Conservation (phyloP, 2,888 invertebrate species). For the Epirrita christyi region DNA sequence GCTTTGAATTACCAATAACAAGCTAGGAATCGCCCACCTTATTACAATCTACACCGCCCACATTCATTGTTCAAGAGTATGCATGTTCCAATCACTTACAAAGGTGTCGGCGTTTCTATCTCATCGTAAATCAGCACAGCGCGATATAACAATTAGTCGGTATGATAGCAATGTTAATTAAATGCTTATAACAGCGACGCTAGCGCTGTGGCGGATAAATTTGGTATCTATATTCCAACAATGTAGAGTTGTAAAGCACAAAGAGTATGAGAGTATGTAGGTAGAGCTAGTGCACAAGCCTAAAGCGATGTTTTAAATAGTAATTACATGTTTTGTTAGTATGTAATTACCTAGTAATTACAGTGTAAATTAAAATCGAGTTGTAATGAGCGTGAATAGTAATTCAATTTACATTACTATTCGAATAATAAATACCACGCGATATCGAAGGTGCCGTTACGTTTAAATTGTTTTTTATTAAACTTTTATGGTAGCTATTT, state of each 20-base stretch:
- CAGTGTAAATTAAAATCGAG: slow-evolving; percentile 40
- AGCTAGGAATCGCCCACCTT: slow-evolving; percentile 37
- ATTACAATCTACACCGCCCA: slow-evolving; percentile 49
- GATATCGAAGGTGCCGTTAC: slow-evolving; percentile 34
- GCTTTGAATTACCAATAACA: slow-evolving; percentile 30
- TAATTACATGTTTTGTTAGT: slow-evolving; percentile 17
- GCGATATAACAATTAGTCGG: slow-evolving; percentile 85
- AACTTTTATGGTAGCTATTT: too few relatives aligned
- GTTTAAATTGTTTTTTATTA: slow-evolving; percentile 2
- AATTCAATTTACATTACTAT: slow-evolving; percentile 46
- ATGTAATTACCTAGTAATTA: slow-evolving; percentile 26
- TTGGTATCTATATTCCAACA: slow-evolving; percentile 50
- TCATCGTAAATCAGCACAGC: slow-evolving; percentile 81
- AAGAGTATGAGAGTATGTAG: neutral
- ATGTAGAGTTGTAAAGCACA: too few relatives aligned
- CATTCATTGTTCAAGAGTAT: slow-evolving; percentile 61
- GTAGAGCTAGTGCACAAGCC: slow-evolving; percentile 21
- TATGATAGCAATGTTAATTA: slow-evolving; percentile 85
- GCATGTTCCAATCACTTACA: slow-evolving; percentile 74
- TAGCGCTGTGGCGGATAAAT: slow-evolving; percentile 56
- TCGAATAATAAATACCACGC: slow-evolving; percentile 39
- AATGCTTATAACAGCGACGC: slow-evolving; percentile 70
- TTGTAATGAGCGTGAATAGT: slow-evolving; percentile 44
- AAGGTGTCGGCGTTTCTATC: slow-evolving; percentile 80
- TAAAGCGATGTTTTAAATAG: slow-evolving; percentile 3